Evolutionary conservation across 1,140 invertebrate genomes (phyloP).

Genomic region (Bactericera cockerelli): DNA sequence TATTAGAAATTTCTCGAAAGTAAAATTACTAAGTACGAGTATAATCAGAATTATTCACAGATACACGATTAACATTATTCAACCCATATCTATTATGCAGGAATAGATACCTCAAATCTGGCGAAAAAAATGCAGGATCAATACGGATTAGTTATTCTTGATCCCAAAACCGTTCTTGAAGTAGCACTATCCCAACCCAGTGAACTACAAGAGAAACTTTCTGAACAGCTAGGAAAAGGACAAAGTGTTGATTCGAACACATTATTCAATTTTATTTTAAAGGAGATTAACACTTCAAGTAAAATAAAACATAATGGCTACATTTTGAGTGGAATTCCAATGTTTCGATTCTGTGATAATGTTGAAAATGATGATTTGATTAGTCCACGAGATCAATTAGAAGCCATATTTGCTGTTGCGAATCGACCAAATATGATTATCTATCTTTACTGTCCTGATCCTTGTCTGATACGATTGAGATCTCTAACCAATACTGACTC

Average conservation of each 20-base stretch:
- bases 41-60: too few relatives aligned
- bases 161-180: not conserved
- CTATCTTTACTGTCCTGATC: not conserved
- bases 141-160: not conserved
- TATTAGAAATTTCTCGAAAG: too few relatives aligned
- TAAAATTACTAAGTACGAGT: too few relatives aligned
- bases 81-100: not conserved
- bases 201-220: not conserved
- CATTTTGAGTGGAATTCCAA: constrained; percentile 2
- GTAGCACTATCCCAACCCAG: not conserved
- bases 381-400: not conserved
- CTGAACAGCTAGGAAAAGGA: not conserved
- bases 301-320: not conserved
- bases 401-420: not conserved
- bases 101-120: not conserved
- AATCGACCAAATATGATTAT: not conserved
- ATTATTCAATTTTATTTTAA: not conserved
- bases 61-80: too few relatives aligned
- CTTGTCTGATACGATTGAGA: not conserved
- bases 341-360: not conserved
- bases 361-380: not conserved
- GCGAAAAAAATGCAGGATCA: not conserved
- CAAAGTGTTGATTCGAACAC: not conserved
- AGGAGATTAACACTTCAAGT: not conserved
- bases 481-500: not conserved